Evolutionary conservation across 1,140 invertebrate genomes (phyloP).

Genomic region (Drosophila subpulchrella): DNA sequence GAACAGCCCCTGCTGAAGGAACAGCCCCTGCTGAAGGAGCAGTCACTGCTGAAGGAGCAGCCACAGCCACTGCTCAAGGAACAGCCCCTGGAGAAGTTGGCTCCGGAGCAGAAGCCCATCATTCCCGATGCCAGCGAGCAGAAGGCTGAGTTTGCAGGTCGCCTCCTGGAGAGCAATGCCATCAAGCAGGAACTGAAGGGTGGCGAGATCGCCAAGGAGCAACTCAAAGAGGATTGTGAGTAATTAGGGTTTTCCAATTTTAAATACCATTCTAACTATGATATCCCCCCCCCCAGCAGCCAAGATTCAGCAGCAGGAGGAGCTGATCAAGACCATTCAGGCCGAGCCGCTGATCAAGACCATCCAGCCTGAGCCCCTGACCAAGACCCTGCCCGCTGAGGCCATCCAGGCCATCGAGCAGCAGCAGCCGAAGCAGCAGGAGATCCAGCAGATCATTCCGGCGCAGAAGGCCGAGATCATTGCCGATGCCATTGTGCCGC

Average conservation of each 20-base stretch:
- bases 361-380: slow-evolving; percentile 25
- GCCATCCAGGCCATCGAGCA: slow-evolving; percentile 25
- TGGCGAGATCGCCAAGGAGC: slow-evolving; percentile 42
- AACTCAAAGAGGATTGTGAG: slow-evolving; percentile 57
- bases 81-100: slow-evolving; percentile 51
- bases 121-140: slow-evolving; percentile 44
- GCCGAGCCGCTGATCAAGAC: slow-evolving; percentile 20
- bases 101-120: slow-evolving; percentile 23
- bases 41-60: slow-evolving; percentile 61
- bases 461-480: slow-evolving; percentile 42
- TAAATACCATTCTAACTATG: not conserved
- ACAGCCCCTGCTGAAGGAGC: slow-evolving; percentile 58
- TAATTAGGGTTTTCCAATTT: not conserved
- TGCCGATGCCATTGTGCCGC: slow-evolving; percentile 43
- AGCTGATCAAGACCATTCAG: slow-evolving; percentile 44
- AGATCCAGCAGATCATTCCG: slow-evolving; percentile 33
- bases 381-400: slow-evolving; percentile 40
- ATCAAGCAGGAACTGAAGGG: slow-evolving; percentile 51
- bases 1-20: slow-evolving; percentile 21
- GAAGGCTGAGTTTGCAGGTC: slow-evolving; percentile 61
- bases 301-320: slow-evolving; percentile 25
- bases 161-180: slow-evolving; percentile 62
- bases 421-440: slow-evolving; percentile 31
- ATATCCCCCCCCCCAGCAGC: not conserved
- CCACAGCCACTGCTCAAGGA: slow-evolving; percentile 53